Evolutionary conservation across 1,140 invertebrate genomes (phyloP), one percentile per base, ranked within the genome.

Genomic region (Conus betulinus): DNA sequence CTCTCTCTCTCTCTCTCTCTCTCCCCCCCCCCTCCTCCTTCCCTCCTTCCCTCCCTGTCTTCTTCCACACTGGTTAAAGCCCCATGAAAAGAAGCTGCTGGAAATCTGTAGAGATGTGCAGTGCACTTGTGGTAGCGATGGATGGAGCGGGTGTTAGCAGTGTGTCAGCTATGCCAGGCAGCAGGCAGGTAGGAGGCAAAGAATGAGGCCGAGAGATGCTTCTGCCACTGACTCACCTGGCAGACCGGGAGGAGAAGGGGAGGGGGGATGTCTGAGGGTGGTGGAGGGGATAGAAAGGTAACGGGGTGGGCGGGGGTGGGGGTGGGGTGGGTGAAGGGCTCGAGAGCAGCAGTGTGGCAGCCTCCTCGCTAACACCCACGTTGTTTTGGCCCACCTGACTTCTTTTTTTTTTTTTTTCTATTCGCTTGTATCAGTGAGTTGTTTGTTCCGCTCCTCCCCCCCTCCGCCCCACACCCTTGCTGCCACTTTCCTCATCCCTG

Each of bases 361-460:
- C 67, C 67, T 20, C 67, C 67, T 13, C 3, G 79, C 53, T 82
- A 55, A 52, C 53, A 55, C 53, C 53, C 39, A 52, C 79, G 79
- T 82, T 82, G 39, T n/a, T 82, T 82, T 6, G 10, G 10, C 53
- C 15, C 10, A 23, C 23, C 23, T 82, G 53, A 23, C 15, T 82
- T 82, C 6, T 82, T 17, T 82, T 5, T 82, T 82, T 82, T 27
- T 51, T 82, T 82, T 27, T 82, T 51, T 82, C 53, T 82, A 4
- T 82, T 39, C 53, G 25, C 53, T 82, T 82, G 39, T 82, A 17
- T 51, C 25, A 27, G 78, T 82, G 15, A 13, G 39, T 20, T 82
- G 39, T 55, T 82, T 82, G 79, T 85, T 78, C 89, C 79, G 81
- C 85, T 55, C 81, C 55, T 5, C 39, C 55, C 63, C 55, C 39